These are phyloP conservation scores for Panzeria rudis DNA, from an alignment of 2,888 invertebrate genomes.

Conservation along the genomic window DNA sequence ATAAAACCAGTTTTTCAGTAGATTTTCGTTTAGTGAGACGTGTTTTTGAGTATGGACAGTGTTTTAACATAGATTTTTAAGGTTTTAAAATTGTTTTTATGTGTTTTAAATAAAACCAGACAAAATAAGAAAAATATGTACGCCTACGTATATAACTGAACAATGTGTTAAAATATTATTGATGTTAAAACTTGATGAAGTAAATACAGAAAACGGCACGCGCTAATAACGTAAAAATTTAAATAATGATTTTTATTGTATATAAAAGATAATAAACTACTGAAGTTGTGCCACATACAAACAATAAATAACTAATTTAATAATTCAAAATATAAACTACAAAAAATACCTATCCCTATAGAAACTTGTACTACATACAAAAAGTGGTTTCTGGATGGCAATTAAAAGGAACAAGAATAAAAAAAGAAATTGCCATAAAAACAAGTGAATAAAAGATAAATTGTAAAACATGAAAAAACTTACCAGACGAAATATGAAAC, in stretches of 20 bases:
- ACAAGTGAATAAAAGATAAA: constrained; percentile 31
- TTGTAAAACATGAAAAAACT: constrained; percentile 23
- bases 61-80: constrained; percentile 22
- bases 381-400: constrained; percentile 17
- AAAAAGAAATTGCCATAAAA: constrained; percentile 42
- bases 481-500: constrained; percentile 58
- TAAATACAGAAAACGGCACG: constrained; percentile 27
- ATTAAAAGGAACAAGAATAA: constrained; percentile 5
- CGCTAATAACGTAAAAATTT: constrained; percentile 26
- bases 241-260: constrained; percentile 10
- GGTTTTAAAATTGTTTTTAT: background rate
- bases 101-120: constrained; percentile 38
- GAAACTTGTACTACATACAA: constrained; percentile 5
- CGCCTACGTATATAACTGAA: constrained; percentile 65
- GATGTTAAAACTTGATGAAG: background rate
- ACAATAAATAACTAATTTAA: constrained; percentile 11
- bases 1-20: constrained; percentile 66
- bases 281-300: background rate
- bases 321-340: no score
- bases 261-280: background rate
- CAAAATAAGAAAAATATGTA: constrained; percentile 35
- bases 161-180: constrained; percentile 44
- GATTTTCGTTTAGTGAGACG: constrained; percentile 60
- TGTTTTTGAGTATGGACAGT: constrained; percentile 37
- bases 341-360: background rate